Evolutionary conservation across 2,797 vertebrate species (phyloP).

Genomic region (Hephaestus fuliginosus): DNA sequence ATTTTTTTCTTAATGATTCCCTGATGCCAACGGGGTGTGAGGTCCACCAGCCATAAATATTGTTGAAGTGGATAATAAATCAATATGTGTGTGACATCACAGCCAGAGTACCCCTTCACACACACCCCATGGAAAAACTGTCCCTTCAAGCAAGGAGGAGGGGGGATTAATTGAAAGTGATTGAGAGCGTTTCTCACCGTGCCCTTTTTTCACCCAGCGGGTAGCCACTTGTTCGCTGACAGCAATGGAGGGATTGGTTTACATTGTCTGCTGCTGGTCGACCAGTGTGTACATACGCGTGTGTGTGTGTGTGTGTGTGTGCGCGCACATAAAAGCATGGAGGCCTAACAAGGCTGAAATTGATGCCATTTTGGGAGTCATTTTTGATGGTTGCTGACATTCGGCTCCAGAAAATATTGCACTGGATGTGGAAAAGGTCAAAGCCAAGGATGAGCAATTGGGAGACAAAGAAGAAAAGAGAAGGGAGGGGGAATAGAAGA

Average conservation of each 20-base stretch:
- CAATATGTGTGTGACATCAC: conserved; percentile 71
- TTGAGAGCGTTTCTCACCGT: conserved; percentile 83
- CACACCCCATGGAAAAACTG: conserved; percentile 71
- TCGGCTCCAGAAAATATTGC: conserved; percentile 67
- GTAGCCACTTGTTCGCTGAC: conserved; percentile 86
- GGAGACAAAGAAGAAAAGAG: background rate
- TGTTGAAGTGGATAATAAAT: conserved; percentile 75
- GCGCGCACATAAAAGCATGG: conserved; percentile 25
- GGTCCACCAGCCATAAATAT: conserved; percentile 59
- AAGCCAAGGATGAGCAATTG: conserved; percentile 44
- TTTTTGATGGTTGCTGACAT: conserved; percentile 75
- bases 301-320: conserved; percentile 40
- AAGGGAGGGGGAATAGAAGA: background rate
- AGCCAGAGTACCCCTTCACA: conserved; percentile 52
- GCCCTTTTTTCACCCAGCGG: conserved; percentile 87
- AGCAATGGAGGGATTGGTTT: conserved; percentile 86
- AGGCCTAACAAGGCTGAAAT: conserved; percentile 78
- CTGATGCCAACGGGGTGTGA: conserved; percentile 63
- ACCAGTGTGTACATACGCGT: conserved; percentile 45
- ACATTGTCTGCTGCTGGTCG: conserved; percentile 73
- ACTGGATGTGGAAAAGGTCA: conserved; percentile 73
- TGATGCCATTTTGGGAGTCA: conserved; percentile 71
- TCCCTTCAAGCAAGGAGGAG: conserved; percentile 48
- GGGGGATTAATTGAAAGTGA: conserved; percentile 83
- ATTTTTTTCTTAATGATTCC: conserved; percentile 49